phyloP scores from a whole-genome alignment of 1,140 invertebrate species.

The Latrodectus geometricus region DNA sequence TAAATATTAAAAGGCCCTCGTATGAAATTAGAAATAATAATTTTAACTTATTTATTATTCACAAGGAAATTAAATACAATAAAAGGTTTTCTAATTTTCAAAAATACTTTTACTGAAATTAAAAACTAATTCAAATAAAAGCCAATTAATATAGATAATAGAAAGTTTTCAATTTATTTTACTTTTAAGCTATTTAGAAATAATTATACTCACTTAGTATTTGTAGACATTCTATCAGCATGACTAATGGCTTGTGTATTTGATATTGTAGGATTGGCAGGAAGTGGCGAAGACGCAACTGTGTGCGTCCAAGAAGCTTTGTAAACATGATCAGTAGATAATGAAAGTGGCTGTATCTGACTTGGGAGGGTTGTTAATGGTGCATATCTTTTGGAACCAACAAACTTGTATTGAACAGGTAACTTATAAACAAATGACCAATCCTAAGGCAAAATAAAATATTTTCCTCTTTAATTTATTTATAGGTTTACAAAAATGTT shows the following conservation, averaged over 20 bases:
- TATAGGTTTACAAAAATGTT: neutral
- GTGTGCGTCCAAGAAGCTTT: constrained; percentile 82
- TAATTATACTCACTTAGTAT: constrained; percentile 35
- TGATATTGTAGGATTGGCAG: constrained; percentile 38
- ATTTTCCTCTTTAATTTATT: neutral
- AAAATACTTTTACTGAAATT: too few species aligned
- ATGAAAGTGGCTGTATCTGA: constrained; percentile 78
- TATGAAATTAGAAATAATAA: neutral
- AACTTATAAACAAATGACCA: constrained; percentile 92
- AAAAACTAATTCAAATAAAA: too few species aligned
- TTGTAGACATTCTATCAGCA: constrained; percentile 33
- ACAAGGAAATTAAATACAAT: neutral
- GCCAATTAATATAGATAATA: too few species aligned
- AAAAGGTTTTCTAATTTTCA: too few species aligned
- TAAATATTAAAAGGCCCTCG: neutral
- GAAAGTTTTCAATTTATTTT: too few species aligned
- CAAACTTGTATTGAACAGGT: constrained; percentile 82
- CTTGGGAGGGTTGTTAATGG: constrained; percentile 87
- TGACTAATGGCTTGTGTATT: constrained; percentile 35
- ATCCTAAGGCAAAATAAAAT: constrained; percentile 70
- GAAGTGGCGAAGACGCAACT: constrained; percentile 71
- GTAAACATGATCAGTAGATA: constrained; percentile 84
- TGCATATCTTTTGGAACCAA: constrained; percentile 91
- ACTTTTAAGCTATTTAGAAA: neutral
- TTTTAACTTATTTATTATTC: neutral